Evolutionary conservation across 2,113 vertebrate species (phyloP).

Genomic region (Leiothrix lutea): DNA sequence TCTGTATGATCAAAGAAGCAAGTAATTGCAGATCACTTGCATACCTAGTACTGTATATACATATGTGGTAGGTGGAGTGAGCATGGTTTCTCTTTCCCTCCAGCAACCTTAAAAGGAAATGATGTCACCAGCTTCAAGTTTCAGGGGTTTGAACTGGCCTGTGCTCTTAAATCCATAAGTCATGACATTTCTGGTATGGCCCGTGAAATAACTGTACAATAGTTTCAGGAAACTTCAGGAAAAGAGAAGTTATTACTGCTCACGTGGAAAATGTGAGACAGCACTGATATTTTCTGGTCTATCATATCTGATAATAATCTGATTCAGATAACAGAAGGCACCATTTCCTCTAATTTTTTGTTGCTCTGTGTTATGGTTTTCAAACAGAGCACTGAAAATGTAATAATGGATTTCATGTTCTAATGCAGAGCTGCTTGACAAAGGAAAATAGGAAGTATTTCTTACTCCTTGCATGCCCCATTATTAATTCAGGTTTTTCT

Average conservation of each 20-base stretch:
- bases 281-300: neutral
- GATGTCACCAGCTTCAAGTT: neutral
- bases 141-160: neutral
- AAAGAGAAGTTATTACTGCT: neutral
- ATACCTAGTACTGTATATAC: neutral
- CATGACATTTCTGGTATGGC: neutral
- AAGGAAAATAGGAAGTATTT: neutral
- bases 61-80: fast-evolving
- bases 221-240: neutral
- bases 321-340: neutral
- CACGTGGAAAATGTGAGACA: neutral
- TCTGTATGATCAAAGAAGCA: neutral
- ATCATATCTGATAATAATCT: neutral
- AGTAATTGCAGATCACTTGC: neutral
- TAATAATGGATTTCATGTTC: neutral
- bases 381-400: neutral
- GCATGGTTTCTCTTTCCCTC: neutral
- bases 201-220: neutral
- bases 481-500: neutral
- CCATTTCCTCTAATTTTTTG: neutral
- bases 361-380: neutral
- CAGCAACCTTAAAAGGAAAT: neutral
- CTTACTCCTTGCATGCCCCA: neutral
- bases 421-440: neutral
- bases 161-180: neutral